Base-by-base conservation (phyloP, 2,888 invertebrate species). In the Chalcosyrphus nemorum region DNA sequence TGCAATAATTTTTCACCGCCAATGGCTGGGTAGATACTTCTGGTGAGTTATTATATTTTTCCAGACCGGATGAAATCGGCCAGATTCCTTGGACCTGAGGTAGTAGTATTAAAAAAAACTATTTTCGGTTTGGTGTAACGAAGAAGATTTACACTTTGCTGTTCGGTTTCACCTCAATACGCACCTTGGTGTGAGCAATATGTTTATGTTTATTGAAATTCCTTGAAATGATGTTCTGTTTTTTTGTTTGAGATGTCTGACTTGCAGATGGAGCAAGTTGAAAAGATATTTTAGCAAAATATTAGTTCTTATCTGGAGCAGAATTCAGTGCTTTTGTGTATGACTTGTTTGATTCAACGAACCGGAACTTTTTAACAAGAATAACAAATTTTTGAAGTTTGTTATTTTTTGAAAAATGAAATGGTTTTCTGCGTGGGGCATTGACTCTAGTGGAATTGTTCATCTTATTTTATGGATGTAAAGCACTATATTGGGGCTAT, bases 251-350 rank as follows among this genome's bases (percentile, higher is more conserved):
- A 29, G 29, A 38, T 13, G 63, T 76, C 65, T 76, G 81, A 65
- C 63, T 76, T 57, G 29, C 65, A 76, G 65, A 65, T 65, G 47
- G 57, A 45, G 41, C 4, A 45, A 71, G 35, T 70, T 70, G 52
- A 81, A 75, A 56, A 50, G 63, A 61, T 56, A 52, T 56, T 76
- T 59, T 65, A 65, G 70, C 35, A 45, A 81, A 81, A 75, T 75
- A 81, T 81, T 68, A 74, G 74, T 59, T 56, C 35, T 4, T 63
- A 45, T 32, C 13, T 61, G 52, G 29, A 43, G 17, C 11, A 27
- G 29, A 15, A 15, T 50, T 75, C 15, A 21, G 29, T 57, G 43
- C 50, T 70, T 43, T 43, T 47, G 27, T 7, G 27, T 5, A 38
- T 27, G 7, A 29, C 17, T 47, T 74, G 74, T 65, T 65, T 65